Evolutionary conservation across 2,888 invertebrate genomes (phyloP).

Genomic region (Agelastica alni): DNA sequence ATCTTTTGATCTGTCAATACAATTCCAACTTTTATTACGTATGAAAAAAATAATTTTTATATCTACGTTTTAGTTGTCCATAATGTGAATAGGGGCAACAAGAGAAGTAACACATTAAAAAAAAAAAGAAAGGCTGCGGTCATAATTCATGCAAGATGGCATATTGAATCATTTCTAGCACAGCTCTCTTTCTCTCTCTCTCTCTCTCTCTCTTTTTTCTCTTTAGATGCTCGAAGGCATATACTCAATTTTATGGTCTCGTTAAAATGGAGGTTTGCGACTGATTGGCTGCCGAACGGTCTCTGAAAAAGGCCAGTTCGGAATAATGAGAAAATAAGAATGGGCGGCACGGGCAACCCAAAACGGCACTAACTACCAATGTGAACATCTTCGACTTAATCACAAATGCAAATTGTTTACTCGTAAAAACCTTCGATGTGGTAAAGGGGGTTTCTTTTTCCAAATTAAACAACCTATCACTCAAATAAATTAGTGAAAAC

Average conservation of each 20-base stretch:
- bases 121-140: no score
- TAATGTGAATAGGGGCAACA: no score
- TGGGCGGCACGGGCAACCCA: constrained; percentile 26
- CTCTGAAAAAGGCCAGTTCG: constrained; percentile 33
- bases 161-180: constrained; percentile 13
- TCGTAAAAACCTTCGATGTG: constrained; percentile 28
- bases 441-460: no score
- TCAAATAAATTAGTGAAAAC: no score
- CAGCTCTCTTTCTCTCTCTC: no score
- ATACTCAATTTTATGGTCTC: constrained; percentile 18
- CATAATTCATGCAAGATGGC: constrained; percentile 3
- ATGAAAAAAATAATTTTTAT: no score
- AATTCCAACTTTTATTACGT: no score
- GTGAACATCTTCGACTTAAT: constrained; percentile 30
- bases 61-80: no score
- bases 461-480: no score
- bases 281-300: constrained; percentile 35
- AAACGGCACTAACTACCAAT: constrained; percentile 32
- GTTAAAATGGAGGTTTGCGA: constrained; percentile 32
- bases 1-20: no score
- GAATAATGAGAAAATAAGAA: constrained; percentile 34
- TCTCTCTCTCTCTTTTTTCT: no score
- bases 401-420: constrained; percentile 34
- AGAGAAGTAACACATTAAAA: no score
- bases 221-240: constrained; percentile 6